Evolutionary conservation across 2,113 vertebrate genomes (phyloP).

Genomic region (Pluvialis apricaria): DNA sequence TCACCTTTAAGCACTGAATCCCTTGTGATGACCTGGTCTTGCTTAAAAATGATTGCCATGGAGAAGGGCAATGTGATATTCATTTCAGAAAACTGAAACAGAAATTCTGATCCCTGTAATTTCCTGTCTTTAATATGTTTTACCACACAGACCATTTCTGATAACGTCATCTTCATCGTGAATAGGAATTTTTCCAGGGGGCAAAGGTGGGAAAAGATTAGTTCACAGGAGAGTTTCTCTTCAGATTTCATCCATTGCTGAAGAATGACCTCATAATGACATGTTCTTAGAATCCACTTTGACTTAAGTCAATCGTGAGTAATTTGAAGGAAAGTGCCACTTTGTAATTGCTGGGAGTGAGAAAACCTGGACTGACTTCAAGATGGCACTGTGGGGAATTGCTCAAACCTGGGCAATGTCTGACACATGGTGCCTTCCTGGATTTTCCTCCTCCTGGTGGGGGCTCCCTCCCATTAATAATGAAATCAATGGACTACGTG

Average conservation of each 20-base stretch:
- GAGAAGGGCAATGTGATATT: neutral
- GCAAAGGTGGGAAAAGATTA: neutral
- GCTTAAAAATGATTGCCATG: neutral
- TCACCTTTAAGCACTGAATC: neutral
- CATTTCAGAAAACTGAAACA: neutral
- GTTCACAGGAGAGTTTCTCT: neutral
- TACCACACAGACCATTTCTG: neutral
- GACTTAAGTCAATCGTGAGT: neutral
- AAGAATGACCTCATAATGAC: neutral
- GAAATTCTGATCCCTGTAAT: neutral
- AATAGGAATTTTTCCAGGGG: neutral
- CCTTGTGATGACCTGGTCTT: neutral
- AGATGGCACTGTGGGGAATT: neutral
- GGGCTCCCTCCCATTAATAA: neutral
- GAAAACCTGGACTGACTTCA: neutral
- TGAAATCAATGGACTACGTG: neutral
- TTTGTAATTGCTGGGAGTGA: neutral
- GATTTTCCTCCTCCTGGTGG: neutral
- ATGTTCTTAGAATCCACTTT: neutral
- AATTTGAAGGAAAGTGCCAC: neutral
- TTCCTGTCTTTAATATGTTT: neutral
- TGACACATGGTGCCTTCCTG: neutral
- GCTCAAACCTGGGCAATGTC: neutral
- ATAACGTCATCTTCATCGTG: neutral
- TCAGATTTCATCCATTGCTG: neutral